phyloP scores from a whole-genome alignment of 2,888 invertebrate species.

The Thera britannica region DNA sequence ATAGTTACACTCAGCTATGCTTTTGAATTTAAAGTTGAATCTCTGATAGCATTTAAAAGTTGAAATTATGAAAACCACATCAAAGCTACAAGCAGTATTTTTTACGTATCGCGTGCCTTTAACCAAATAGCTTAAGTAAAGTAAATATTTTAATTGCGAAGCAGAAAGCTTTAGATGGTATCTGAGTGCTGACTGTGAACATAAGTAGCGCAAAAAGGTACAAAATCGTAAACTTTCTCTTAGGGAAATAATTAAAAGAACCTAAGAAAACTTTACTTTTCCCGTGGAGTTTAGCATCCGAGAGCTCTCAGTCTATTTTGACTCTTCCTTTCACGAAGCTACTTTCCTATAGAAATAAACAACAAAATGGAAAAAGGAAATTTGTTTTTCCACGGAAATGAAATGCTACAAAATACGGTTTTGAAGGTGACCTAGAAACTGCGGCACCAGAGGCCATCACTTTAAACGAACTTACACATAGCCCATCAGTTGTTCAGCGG shows the following conservation, averaged over 20 bases:
- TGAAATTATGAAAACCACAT: conserved; percentile 1
- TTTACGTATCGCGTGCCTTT: not conserved
- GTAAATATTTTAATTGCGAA: not conserved
- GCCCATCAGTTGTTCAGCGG: no score
- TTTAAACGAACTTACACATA: not conserved
- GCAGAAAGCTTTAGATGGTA: conserved; percentile 13
- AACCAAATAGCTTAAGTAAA: not conserved
- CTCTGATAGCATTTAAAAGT: conserved; percentile 12
- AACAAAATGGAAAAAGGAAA: not conserved
- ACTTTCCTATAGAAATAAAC: not conserved
- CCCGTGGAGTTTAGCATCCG: not conserved
- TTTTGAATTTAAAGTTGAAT: conserved; percentile 51
- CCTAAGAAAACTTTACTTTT: conserved; percentile 6
- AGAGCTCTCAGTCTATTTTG: conserved; percentile 19
- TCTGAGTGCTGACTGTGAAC: conserved; percentile 4
- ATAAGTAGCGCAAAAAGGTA: conserved; percentile 4
- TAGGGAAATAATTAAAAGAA: conserved; percentile 18
- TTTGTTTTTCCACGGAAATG: not conserved
- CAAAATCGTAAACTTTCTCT: conserved; percentile 25
- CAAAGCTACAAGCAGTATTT: not conserved
- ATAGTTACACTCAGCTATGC: conserved; percentile 63
- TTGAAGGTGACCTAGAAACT: not conserved
- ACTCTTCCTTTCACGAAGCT: conserved; percentile 7
- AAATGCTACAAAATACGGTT: not conserved
- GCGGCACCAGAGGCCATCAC: not conserved